Conservation (phyloP, 1,140 invertebrate species). For the Drosophila funebris region DNA sequence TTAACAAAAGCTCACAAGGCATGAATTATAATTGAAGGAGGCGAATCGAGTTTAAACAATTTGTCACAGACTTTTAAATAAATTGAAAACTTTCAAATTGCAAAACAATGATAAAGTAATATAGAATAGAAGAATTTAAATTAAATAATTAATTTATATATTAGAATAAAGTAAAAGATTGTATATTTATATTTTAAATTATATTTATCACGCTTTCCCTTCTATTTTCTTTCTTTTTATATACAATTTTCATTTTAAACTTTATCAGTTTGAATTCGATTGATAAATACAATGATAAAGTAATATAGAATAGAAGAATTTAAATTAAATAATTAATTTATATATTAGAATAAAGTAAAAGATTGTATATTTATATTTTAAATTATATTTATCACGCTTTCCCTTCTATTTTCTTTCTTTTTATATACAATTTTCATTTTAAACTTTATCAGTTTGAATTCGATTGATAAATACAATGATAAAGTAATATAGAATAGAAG, state of each 20-base stretch:
- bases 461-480: not conserved
- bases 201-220: no score
- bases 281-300: not conserved
- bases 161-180: no score
- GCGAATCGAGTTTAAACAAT: not conserved
- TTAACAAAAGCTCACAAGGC: slow-evolving; percentile 57
- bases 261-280: no score
- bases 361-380: no score
- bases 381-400: no score
- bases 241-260: no score
- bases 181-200: no score
- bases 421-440: no score
- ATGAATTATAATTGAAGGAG: not conserved
- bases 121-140: not conserved
- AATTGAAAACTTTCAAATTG: slow-evolving; percentile 4
- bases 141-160: not conserved
- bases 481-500: not conserved
- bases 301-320: not conserved
- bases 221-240: no score
- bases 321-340: not conserved
- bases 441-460: no score
- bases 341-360: not conserved
- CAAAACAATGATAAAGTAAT: not conserved
- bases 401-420: no score
- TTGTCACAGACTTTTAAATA: slow-evolving; percentile 3